Base-by-base conservation (phyloP, 2,797 vertebrate species). In the Galagoides demidoff region DNA sequence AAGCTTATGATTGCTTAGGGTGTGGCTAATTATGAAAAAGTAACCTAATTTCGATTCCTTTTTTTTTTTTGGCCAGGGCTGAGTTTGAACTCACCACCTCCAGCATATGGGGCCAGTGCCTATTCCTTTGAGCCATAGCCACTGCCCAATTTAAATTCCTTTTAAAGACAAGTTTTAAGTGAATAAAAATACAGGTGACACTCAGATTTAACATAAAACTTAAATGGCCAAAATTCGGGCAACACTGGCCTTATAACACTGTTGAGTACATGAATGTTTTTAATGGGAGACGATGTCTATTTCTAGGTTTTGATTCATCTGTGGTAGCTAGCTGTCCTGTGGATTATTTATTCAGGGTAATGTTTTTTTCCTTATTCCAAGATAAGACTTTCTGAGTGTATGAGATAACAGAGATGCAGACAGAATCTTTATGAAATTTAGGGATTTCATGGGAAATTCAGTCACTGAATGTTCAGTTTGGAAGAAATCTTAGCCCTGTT, bases 281-380 rank as follows among this genome's bases (percentile, higher is more conserved):
- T 5, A 39, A 79, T 27, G 7, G 23, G 23, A 4, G 17, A 19
- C 17, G 25, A 45, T 76, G 6, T 25, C 31, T 90, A 16, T 55
- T 90, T 59, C 27, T 22, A 57, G n/a, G 70, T 43, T 81, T 85
- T 59, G 45, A 43, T 57, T 70, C 90, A 25, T 85, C 55, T 89
- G 1, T 78, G 17, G 45, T 84, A 73, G 22, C 34, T 66, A 73
- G 19, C 63, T 91, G 8, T 22, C 49, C 49, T 34, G 27, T 79
- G 10, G n/a, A 73, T 66, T 34, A 16, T 90, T 57, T 77, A 52
- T 83, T 87, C 22, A 76, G 25, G 22, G 16, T 55, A 23, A 61
- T 61, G 10, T 31, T 95, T 94, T 94, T 94, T 74, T 73, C n/a
- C 57, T 83, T 90, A 95, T 59, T 94, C 14, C 14, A 63, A 70